Percentiles rank a stretch among this genome's conserved stretches.
Evolutionary conservation across 2,797 vertebrate species (phyloP).

Genomic region (Acanthurus tractus): DNA sequence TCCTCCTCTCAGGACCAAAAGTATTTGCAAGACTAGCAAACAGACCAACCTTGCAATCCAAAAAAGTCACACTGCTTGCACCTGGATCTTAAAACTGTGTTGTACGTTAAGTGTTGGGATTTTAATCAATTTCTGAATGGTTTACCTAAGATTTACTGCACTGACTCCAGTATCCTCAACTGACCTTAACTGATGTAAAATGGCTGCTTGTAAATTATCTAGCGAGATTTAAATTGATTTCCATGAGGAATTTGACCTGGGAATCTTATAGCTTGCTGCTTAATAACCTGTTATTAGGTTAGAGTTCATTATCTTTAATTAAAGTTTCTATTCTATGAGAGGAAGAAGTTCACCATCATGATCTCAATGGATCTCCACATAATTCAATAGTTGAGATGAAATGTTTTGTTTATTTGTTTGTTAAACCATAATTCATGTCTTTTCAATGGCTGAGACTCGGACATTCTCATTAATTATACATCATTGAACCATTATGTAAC

Average conservation of each 20-base stretch:
- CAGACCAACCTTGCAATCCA: neutral
- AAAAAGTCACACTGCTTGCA: neutral
- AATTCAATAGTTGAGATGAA: conserved; percentile 6
- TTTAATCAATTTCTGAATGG: neutral
- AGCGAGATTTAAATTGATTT: conserved; percentile 27
- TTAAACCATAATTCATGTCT: neutral
- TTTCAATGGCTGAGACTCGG: neutral
- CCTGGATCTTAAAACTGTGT: no score
- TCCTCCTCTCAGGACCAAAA: neutral
- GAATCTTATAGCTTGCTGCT: conserved; percentile 3
- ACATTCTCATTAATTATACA: neutral
- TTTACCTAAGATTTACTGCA: neutral
- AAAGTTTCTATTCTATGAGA: conserved; percentile 15
- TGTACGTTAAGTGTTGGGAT: neutral
- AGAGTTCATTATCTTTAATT: conserved; percentile 32
- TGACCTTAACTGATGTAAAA: conserved; percentile 27
- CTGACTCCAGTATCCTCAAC: conserved; percentile 7
- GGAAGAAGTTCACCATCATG: neutral
- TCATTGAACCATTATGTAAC: neutral
- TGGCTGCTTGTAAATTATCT: conserved; percentile 17
- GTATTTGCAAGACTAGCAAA: neutral
- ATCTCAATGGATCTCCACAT: neutral
- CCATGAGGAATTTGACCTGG: conserved; percentile 10
- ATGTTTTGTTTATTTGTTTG: neutral
- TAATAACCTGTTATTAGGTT: conserved; percentile 27